A percentile compares a stretch with the other conserved stretches of the same genome.
These are phyloP conservation scores for Anas flavirostris DNA, from an alignment of 2,797 vertebrate species.

Conservation along the genomic window DNA sequence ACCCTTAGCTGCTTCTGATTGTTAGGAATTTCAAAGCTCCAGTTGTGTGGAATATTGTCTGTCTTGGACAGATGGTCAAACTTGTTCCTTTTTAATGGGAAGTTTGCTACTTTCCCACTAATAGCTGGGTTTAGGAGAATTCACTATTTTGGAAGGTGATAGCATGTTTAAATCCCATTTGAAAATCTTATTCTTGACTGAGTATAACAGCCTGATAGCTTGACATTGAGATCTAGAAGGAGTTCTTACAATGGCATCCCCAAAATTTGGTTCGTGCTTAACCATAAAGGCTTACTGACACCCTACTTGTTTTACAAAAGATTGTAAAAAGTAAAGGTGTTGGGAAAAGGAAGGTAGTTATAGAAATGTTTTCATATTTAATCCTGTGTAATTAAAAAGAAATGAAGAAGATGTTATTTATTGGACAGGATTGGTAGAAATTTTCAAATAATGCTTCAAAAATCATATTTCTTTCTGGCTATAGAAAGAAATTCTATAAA, in stretches of 20 bases:
- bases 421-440: not conserved
- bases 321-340: not conserved
- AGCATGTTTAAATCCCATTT: not conserved
- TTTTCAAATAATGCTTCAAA: not conserved
- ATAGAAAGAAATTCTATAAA: too few species aligned
- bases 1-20: not conserved
- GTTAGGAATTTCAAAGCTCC: not conserved
- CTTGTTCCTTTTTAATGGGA: not conserved
- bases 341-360: not conserved
- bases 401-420: accelerated
- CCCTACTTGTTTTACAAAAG: not conserved
- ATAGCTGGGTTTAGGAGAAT: not conserved
- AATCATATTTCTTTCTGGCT: not conserved
- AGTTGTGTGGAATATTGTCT: not conserved
- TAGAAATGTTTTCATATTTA: not conserved
- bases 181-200: not conserved
- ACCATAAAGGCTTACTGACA: not conserved
- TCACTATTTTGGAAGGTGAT: not conserved
- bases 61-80: not conserved
- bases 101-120: not conserved
- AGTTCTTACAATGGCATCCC: not conserved
- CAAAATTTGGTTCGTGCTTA: not conserved
- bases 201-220: not conserved
- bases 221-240: not conserved
- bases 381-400: not conserved